A percentile compares a stretch with the other conserved stretches of the same genome.
phyloP scores from a whole-genome alignment of 2,797 vertebrate genomes.

The Cephalopachus bancanus region DNA sequence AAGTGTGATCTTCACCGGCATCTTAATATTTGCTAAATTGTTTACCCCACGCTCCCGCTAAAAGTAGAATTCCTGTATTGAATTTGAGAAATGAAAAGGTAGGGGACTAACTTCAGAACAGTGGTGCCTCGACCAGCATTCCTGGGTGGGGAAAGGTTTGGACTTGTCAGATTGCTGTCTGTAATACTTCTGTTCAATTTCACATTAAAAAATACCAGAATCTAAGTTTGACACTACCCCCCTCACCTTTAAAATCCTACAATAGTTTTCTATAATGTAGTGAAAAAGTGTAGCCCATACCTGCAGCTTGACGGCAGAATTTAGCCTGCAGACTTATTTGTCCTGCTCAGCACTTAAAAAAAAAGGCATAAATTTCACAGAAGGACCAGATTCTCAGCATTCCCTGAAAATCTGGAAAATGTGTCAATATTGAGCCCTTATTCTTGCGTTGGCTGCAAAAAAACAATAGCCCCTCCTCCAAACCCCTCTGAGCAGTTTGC shows the following conservation, averaged over 20 bases:
- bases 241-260: not conserved
- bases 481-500: not conserved
- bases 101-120: conserved; percentile 45
- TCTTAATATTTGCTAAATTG: conserved; percentile 48
- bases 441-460: conserved; percentile 17
- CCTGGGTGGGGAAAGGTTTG: not conserved
- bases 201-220: conserved; percentile 33
- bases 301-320: not conserved
- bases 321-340: conserved; percentile 22
- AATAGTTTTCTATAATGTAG: conserved; percentile 33
- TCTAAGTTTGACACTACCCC: not conserved
- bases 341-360: conserved; percentile 34
- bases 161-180: not conserved
- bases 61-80: not conserved
- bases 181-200: not conserved
- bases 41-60: not conserved
- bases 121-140: not conserved
- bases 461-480: not conserved
- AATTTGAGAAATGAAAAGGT: conserved; percentile 42
- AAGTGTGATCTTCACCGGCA: not conserved
- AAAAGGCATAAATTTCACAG: not conserved
- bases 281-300: not conserved
- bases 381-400: conserved; percentile 21
- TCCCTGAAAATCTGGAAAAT: conserved; percentile 57
- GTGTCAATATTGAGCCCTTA: conserved; percentile 20